phyloP scores from a whole-genome alignment of 2,888 invertebrate species.

The Sympetrum striolatum region DNA sequence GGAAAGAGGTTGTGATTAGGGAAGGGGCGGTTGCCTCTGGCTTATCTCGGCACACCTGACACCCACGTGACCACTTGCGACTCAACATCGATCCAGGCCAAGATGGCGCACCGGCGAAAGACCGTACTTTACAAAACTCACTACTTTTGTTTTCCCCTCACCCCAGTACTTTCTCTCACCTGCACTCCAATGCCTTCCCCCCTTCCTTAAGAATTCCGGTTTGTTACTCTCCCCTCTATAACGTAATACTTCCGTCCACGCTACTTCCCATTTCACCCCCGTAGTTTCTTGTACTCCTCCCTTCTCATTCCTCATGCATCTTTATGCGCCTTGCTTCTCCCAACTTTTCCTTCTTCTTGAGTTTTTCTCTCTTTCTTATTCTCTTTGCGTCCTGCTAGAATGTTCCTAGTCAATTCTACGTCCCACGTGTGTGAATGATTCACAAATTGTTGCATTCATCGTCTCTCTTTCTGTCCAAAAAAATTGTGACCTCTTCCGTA shows the following conservation, averaged over 20 bases:
- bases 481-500: too few species aligned
- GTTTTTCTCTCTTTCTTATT: too few species aligned
- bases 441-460: too few species aligned
- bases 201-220: not conserved
- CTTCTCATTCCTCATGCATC: not conserved
- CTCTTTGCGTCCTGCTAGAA: too few species aligned
- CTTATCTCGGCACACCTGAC: not conserved
- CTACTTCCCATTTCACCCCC: not conserved
- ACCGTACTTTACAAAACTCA: not conserved
- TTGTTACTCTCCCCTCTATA: not conserved
- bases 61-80: not conserved
- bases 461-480: too few species aligned
- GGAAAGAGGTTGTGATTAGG: not conserved
- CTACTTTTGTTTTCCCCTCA: not conserved
- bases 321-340: too few species aligned
- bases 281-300: not conserved
- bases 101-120: not conserved
- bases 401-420: too few species aligned
- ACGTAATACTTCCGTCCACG: not conserved
- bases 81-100: not conserved
- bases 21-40: not conserved
- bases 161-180: not conserved
- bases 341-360: too few species aligned
- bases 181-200: not conserved
- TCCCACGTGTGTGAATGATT: too few species aligned